Conservation (phyloP, 2,113 vertebrate species). For the Saccopteryx bilineata region DNA sequence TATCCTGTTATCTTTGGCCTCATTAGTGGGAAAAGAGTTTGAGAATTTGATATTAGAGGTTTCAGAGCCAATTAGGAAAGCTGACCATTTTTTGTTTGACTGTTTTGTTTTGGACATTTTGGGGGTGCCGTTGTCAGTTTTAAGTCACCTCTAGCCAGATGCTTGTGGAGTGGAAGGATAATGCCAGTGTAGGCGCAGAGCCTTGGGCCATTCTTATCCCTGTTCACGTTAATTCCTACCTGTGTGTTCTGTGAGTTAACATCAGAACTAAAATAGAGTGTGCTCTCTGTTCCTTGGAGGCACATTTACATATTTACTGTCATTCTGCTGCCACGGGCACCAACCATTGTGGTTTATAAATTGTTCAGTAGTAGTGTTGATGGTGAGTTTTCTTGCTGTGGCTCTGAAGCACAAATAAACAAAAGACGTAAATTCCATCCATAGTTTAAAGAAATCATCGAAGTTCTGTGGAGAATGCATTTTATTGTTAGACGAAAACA, state of each 20-base stretch:
- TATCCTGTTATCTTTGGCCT: slow-evolving; percentile 59
- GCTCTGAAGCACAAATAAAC: slow-evolving; percentile 39
- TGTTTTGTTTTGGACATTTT: slow-evolving; percentile 53
- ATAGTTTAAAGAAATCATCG: slow-evolving; percentile 18
- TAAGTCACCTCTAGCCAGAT: not conserved
- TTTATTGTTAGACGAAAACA: slow-evolving; percentile 32
- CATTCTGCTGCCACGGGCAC: not conserved
- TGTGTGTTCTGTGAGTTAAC: slow-evolving; percentile 2
- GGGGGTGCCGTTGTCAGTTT: not conserved
- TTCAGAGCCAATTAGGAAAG: slow-evolving; percentile 60
- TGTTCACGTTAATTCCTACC: not conserved
- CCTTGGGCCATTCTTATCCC: not conserved
- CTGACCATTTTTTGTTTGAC: not conserved
- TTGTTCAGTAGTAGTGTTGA: not conserved
- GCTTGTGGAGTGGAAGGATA: not conserved
- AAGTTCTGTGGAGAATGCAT: not conserved
- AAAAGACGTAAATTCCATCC: slow-evolving; percentile 9
- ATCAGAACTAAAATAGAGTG: not conserved
- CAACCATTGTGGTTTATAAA: not conserved
- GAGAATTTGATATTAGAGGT: slow-evolving; percentile 33
- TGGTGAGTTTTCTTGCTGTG: slow-evolving; percentile 14
- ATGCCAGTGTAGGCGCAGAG: not conserved
- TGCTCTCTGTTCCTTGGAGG: not conserved
- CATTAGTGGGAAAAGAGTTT: slow-evolving; percentile 48
- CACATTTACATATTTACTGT: not conserved